Evolutionary conservation across 2,113 vertebrate genomes (phyloP).

Genomic region (Colossoma macropomum): DNA sequence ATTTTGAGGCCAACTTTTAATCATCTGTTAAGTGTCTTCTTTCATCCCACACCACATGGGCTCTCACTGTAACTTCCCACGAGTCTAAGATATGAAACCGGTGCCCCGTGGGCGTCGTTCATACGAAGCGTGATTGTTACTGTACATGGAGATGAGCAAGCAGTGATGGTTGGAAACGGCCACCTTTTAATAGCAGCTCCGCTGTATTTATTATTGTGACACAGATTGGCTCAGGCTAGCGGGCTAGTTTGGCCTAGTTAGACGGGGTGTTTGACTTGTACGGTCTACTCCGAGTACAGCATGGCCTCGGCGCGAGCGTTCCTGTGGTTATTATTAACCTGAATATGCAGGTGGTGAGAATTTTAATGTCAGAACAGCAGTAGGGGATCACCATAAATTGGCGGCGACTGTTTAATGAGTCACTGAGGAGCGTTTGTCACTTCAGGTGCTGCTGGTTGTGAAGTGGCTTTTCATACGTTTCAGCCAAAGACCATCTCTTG

Average conservation of each 20-base stretch:
- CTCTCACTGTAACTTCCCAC: background rate
- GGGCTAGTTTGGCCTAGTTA: background rate
- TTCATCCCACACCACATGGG: background rate
- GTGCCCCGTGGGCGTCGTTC: background rate
- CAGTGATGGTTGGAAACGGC: background rate
- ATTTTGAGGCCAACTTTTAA: background rate
- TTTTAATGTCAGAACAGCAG: background rate
- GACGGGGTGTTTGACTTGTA: background rate
- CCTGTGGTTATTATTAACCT: slow-evolving; percentile 1
- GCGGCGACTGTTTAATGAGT: background rate
- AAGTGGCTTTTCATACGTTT: background rate
- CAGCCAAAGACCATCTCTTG: background rate
- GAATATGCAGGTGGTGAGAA: background rate
- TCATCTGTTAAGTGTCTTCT: too few relatives aligned
- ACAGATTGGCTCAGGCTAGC: background rate
- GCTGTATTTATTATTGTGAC: background rate
- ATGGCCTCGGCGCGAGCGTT: background rate
- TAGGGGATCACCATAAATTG: background rate
- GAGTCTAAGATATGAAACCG: too few relatives aligned
- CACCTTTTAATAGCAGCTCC: background rate
- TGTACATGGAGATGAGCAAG: background rate
- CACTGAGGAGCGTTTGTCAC: background rate
- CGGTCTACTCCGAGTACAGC: background rate
- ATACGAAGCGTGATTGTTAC: background rate
- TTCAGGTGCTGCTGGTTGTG: background rate